Percentiles rank a stretch among this genome's conserved stretches.
phyloP scores from a whole-genome alignment of 2,113 vertebrate genomes.

The Phalacrocorax pelagicus region DNA sequence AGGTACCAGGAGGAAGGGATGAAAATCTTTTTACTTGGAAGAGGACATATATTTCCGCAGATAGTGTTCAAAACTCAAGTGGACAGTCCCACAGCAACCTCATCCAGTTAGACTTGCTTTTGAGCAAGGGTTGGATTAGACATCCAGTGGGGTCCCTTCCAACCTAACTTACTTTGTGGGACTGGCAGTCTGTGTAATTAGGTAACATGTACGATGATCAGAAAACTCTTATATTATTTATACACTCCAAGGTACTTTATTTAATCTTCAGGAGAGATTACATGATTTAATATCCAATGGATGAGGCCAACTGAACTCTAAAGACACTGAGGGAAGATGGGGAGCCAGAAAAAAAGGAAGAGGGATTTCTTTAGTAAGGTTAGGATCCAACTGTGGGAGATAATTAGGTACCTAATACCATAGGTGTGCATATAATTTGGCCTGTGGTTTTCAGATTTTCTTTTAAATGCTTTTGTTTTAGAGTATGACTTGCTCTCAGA shows the following conservation, averaged over 20 bases:
- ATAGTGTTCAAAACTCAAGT: not conserved
- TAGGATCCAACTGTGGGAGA: constrained; percentile 23
- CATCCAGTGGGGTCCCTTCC: not conserved
- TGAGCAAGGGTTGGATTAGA: not conserved
- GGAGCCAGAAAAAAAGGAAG: not conserved
- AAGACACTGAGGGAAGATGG: not conserved
- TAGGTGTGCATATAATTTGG: constrained; percentile 24
- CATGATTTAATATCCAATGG: not conserved
- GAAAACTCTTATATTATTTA: not conserved
- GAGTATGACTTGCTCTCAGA: constrained; percentile 6
- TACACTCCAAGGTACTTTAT: not conserved
- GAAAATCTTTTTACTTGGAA: not conserved
- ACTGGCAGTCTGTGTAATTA: not conserved
- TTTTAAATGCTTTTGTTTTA: constrained; percentile 33
- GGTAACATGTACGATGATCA: not conserved
- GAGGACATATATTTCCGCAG: not conserved
- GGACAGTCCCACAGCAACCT: not conserved
- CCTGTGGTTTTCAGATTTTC: constrained; percentile 22
- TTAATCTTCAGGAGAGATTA: not conserved
- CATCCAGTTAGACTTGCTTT: not conserved
- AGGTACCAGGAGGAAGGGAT: not conserved
- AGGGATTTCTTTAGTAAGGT: not conserved
- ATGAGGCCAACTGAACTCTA: not conserved
- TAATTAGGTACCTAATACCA: constrained; percentile 39
- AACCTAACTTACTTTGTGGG: not conserved